Base-by-base conservation (phyloP, 2,113 vertebrate genomes). In the Pluvialis apricaria region DNA sequence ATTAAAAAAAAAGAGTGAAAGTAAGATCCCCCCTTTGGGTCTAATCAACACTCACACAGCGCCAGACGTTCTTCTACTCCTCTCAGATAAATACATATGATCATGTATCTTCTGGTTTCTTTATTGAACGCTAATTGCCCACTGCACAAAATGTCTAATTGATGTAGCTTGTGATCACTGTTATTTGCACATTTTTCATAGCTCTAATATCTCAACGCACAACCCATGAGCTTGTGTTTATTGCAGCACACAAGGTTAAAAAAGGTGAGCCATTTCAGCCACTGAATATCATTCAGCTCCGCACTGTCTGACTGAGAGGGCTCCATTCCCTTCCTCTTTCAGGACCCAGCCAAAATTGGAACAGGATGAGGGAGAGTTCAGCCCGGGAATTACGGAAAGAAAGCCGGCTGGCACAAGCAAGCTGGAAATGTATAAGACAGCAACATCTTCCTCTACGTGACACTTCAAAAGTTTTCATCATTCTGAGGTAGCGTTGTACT, bases 1-100 rank as follows among this genome's bases (percentile, higher is more conserved):
- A 94, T 78, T 96, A 70, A 86, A 87, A 85, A 49, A 71, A 86
- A 85, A 52, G 55, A 95, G 75, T 70, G 78, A 95, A 90, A 91
- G 42, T 36, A 88, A 84, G 68, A 90, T 58, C 84, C 70, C 90
- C 92, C 86, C 83, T 95, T 89, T 78, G 82, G 70, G 85, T 84
- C 88, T 94, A 91, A 95, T 91, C 85, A 94, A 93, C 78, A 76
- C 65, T 85, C 31, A 31, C 22, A 90, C 31, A 52, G 22, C 70
- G 92, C 84, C 90, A 92, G 86, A 91, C 82, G 84, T 57, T 96
- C 81, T 89, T 86, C 49, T 75, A 15, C 45, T 81, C 16, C 87
- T 95, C 79, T 86, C 64, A 83, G 60, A 91, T 68, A 93, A 96
- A 91, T 89, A 87, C 24, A 72, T 38, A 58, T 22, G 45, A 86